Base-by-base conservation (phyloP, 2,113 vertebrate species). In the Petromus typicus region DNA sequence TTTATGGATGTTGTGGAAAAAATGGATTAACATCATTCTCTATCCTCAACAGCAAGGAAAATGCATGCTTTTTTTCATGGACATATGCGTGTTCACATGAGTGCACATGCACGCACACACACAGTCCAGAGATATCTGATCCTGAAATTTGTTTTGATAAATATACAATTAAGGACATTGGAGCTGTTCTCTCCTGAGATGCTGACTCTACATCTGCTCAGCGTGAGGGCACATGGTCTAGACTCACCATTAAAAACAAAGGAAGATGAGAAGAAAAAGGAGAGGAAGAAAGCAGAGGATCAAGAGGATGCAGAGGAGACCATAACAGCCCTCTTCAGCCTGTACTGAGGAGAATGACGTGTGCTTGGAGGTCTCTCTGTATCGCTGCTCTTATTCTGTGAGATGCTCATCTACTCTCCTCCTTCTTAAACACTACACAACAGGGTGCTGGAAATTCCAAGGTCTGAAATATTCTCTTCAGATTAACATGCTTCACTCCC, bases 21-120 rank as follows among this genome's bases (percentile, higher is more conserved):
- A 7, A 61, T 40, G 56, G 12, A 34, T 12, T 57, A 45, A 4
- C 1, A 88, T 43, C 22, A 2, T 37, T 23, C 14, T 57, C 18
- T 89, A 10, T 83, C 13, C 16, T 27, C 3, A 79, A 40, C 30
- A 25, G 2, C 17, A 56, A 45, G 13, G 27, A 82, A 64, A 18
- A 89, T 7, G 32, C 2, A 13, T 11, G 64, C 30, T 43, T 56
- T 18, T 45, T 1, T 75, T n/a, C 16, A 61, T 0, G 48, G 0
- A 23, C 16, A 45, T 1, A 10, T 17, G 27, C 4, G 11, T 37
- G 5, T 11, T 3, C 25, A 20, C 0, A 22, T 43, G 12, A 0
- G 32, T 27, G 51, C 14, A 59, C 13, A 22, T 13, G 51, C 25
- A 66, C 14, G 16, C 6, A 61, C 5, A 73, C 22, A 66, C 27